Percentiles rank a stretch among this genome's conserved stretches.
These are phyloP conservation scores for Oreochromis niloticus DNA, from an alignment of 2,113 vertebrate species.

Conservation along the genomic window DNA sequence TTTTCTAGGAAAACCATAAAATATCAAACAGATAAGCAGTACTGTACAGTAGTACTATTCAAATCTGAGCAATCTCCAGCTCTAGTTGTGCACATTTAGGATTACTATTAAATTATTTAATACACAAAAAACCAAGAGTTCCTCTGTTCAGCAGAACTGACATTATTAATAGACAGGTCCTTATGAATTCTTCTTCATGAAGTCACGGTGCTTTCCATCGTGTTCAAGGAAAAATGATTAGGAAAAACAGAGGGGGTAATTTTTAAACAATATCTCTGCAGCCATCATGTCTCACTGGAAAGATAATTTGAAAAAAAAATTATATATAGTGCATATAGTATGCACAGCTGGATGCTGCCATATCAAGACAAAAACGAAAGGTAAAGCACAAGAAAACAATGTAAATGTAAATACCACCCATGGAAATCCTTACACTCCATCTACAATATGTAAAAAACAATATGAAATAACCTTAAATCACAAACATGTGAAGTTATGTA, in stretches of 20 bases:
- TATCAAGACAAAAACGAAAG: neutral
- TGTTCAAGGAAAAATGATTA: neutral
- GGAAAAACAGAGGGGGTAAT: neutral
- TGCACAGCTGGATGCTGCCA: neutral
- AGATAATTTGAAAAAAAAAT: neutral
- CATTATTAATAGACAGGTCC: neutral
- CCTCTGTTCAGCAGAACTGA: neutral
- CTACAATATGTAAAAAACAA: fast-evolving
- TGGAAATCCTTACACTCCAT: neutral
- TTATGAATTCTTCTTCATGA: neutral
- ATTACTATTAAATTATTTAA: neutral
- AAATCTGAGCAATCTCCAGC: neutral
- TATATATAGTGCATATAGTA: neutral
- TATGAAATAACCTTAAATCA: neutral
- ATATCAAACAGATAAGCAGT: neutral
- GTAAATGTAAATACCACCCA: neutral
- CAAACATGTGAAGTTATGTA: fast-evolving
- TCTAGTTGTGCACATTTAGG: neutral
- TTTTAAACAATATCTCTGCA: neutral
- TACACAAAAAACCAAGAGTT: neutral
- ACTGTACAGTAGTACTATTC: neutral
- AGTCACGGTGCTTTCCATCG: neutral
- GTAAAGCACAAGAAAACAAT: neutral
- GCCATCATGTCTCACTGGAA: neutral
- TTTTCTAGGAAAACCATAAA: neutral